phyloP scores from a whole-genome alignment of 2,888 invertebrate species.

The Pocota personata region DNA sequence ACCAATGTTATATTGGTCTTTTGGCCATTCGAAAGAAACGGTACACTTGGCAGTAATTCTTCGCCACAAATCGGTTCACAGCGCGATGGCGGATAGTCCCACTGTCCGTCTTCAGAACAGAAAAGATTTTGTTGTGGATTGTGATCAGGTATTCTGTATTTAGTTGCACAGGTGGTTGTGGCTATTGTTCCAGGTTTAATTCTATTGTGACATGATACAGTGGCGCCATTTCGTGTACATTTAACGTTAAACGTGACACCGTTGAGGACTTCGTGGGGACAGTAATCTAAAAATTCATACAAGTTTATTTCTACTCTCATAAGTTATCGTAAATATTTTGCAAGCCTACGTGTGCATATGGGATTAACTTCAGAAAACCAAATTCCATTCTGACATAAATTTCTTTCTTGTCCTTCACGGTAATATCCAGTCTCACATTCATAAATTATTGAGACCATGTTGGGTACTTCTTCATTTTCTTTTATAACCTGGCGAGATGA shows the following conservation, averaged over 20 bases:
- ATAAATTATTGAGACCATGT: slow-evolving; percentile 7
- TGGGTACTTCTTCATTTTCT: neutral
- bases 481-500: neutral
- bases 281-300: slow-evolving; percentile 24
- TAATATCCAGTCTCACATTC: neutral
- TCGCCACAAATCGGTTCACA: slow-evolving; percentile 78
- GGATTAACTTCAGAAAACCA: slow-evolving; percentile 1
- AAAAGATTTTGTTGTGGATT: neutral
- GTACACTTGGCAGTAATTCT: neutral
- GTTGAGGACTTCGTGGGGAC: neutral
- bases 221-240: slow-evolving; percentile 34
- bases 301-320: neutral
- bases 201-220: slow-evolving; percentile 50
- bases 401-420: neutral
- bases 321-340: neutral
- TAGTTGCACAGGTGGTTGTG: slow-evolving; percentile 49
- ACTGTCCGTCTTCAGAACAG: slow-evolving; percentile 76
- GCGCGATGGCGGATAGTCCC: slow-evolving; percentile 75
- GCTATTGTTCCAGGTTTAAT: slow-evolving; percentile 70
- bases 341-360: neutral
- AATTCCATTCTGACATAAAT: slow-evolving; percentile 9
- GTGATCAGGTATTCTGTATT: slow-evolving; percentile 26
- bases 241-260: slow-evolving; percentile 19
- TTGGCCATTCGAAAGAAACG: slow-evolving; percentile 59
- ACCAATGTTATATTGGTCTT: slow-evolving; percentile 52